Evolutionary conservation across 2,888 invertebrate species (phyloP).

Genomic region (Lissocephala sabroskyi): DNA sequence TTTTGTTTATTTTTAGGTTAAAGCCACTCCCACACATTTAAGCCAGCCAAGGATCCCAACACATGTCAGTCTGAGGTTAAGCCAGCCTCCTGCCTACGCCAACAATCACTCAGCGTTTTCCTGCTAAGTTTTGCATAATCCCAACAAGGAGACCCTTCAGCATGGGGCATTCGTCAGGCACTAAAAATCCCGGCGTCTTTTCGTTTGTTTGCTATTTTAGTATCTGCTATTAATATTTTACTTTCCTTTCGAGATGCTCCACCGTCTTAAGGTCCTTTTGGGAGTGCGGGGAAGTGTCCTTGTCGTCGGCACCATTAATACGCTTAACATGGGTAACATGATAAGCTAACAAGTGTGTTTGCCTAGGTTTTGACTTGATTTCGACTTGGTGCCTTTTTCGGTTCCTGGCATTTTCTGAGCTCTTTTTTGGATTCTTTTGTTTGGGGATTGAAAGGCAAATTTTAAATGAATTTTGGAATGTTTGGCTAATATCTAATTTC

Average conservation of each 20-base stretch:
- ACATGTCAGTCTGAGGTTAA: conserved; percentile 38
- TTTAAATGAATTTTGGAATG: background rate
- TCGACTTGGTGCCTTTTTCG: conserved; percentile 9
- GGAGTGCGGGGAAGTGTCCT: too few species aligned
- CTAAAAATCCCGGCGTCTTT: too few species aligned
- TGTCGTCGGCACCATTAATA: conserved; percentile 40
- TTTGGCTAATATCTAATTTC: conserved; percentile 21
- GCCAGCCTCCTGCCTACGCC: conserved; percentile 26
- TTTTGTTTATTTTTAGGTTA: too few species aligned
- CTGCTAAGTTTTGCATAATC: too few species aligned
- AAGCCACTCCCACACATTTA: too few species aligned
- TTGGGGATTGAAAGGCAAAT: too few species aligned
- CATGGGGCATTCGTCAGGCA: too few species aligned
- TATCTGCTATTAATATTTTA: conserved; percentile 57
- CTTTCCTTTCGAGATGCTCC: conserved; percentile 20
- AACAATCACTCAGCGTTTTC: conserved; percentile 11
- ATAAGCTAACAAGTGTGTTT: conserved; percentile 62
- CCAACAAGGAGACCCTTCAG: too few species aligned
- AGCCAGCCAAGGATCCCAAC: too few species aligned
- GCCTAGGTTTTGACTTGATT: conserved; percentile 55
- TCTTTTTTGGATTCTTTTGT: background rate
- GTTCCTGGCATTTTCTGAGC: conserved; percentile 1
- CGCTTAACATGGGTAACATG: conserved; percentile 58
- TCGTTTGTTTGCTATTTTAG: conserved; percentile 44
- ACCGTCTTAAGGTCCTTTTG: conserved; percentile 13